Evolutionary conservation across 2,797 vertebrate species (phyloP).

Genomic region (Schizopygopsis malacanthus): DNA sequence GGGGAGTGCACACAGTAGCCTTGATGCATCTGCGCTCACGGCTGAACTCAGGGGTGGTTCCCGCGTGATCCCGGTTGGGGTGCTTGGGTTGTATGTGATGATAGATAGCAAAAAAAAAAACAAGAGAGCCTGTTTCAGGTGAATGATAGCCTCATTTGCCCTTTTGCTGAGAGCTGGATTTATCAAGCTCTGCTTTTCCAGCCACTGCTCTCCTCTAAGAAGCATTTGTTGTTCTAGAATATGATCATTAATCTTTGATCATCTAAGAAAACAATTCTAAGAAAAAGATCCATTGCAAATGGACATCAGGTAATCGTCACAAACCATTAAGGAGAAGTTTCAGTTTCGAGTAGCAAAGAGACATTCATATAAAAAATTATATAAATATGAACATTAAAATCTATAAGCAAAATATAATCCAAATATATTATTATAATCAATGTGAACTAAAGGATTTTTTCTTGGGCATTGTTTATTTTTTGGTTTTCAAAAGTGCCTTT

Average conservation of each 20-base stretch:
- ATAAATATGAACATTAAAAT: not conserved
- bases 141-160: conserved; percentile 27
- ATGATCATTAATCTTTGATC: conserved; percentile 27
- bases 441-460: not conserved
- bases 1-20: conserved; percentile 39
- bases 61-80: not conserved
- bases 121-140: conserved; percentile 9
- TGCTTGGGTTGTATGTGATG: conserved; percentile 11
- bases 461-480: not conserved
- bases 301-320: not conserved
- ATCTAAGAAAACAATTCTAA: conserved; percentile 19
- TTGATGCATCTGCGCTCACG: conserved; percentile 20
- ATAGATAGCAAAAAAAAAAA: conserved; percentile 20
- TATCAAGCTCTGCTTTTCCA: conserved; percentile 18
- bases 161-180: conserved; percentile 20
- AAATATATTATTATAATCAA: not conserved
- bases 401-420: not conserved
- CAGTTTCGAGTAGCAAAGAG: not conserved
- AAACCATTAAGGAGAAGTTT: not conserved
- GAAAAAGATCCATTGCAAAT: not conserved
- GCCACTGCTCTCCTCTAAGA: conserved; percentile 2
- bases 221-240: conserved; percentile 17
- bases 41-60: conserved; percentile 24
- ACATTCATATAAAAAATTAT: not conserved
- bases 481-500: not conserved